Evolutionary conservation across 2,888 invertebrate genomes (phyloP).

Genomic region (Abrostola triplasia): DNA sequence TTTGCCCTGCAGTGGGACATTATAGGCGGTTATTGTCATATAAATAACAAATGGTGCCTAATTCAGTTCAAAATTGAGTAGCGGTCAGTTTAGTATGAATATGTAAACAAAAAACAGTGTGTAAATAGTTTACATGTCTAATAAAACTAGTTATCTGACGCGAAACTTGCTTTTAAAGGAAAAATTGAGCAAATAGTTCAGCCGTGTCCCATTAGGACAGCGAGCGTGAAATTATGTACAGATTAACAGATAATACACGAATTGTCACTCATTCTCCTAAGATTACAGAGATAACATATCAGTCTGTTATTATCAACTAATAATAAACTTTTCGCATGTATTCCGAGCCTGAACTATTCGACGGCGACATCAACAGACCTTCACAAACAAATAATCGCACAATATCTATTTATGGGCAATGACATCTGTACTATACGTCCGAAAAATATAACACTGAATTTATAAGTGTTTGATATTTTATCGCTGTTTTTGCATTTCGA

Average conservation of each 20-base stretch:
- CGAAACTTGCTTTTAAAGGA: no score
- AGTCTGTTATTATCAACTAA: conserved; percentile 21
- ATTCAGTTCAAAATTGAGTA: no score
- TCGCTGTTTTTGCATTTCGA: conserved; percentile 54
- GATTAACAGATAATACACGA: conserved; percentile 17
- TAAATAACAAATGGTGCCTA: no score
- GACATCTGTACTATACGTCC: conserved; percentile 50
- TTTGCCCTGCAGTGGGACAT: no score
- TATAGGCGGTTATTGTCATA: no score
- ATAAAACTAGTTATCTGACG: no score
- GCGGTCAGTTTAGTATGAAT: no score
- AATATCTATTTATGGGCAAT: conserved; percentile 63
- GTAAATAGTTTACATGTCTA: no score
- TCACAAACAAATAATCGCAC: conserved; percentile 29
- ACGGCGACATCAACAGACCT: conserved; percentile 18
- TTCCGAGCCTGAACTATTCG: conserved; percentile 17
- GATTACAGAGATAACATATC: conserved; percentile 9
- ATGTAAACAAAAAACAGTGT: no score
- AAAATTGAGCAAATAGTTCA: no score
- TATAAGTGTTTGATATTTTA: conserved; percentile 44
- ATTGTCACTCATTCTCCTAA: conserved; percentile 4
- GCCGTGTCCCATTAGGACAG: background rate
- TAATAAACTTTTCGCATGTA: conserved; percentile 23
- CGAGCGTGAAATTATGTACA: background rate
- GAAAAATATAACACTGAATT: conserved; percentile 29